Conservation (phyloP, 2,797 vertebrate species). For the Tokudaia tokunoshimensis region DNA sequence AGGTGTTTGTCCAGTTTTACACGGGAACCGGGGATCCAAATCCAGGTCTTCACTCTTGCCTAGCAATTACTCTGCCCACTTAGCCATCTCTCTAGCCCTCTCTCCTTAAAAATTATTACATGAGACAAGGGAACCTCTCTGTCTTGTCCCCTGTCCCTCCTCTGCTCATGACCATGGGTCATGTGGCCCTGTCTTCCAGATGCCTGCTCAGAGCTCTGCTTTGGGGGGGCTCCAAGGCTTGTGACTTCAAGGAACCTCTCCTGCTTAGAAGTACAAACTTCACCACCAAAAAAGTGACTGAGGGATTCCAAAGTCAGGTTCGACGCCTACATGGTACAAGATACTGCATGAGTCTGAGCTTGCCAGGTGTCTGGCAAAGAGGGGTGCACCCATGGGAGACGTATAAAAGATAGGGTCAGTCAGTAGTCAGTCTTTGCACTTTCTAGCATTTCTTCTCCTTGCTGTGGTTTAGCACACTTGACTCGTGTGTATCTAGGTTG, state of each 20-base stretch:
- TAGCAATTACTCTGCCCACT: background rate
- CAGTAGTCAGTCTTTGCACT: background rate
- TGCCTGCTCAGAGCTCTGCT: background rate
- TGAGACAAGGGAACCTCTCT: background rate
- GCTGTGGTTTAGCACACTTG: fast-evolving
- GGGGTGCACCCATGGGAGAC: background rate
- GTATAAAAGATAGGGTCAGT: background rate
- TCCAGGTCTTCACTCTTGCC: background rate
- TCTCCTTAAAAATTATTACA: background rate
- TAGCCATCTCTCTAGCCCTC: background rate
- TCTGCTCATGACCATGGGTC: background rate
- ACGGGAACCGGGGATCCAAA: background rate
- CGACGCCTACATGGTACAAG: background rate
- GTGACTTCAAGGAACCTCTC: background rate
- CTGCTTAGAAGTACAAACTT: background rate
- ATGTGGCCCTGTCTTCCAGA: background rate
- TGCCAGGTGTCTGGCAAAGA: background rate
- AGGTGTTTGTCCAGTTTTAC: background rate
- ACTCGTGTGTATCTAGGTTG: background rate
- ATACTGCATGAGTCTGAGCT: fast-evolving
- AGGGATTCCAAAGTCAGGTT: background rate
- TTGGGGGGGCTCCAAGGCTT: background rate
- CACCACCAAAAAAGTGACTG: background rate
- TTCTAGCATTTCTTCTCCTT: background rate
- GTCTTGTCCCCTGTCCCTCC: background rate